Base-by-base conservation (phyloP, 2,888 invertebrate species). In the Crematogaster levior region DNA sequence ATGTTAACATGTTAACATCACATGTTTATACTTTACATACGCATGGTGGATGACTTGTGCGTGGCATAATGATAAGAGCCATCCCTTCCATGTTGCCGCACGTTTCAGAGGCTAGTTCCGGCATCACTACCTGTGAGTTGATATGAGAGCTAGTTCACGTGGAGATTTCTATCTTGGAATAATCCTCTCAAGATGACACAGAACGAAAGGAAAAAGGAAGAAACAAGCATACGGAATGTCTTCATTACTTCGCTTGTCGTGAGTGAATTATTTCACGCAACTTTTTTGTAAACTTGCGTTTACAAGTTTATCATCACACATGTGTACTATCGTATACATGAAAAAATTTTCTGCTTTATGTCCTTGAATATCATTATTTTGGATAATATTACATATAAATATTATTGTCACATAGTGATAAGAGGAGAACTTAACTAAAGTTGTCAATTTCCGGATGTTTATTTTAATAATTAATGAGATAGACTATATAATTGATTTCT, bases 201-300 rank as follows among this genome's bases (percentile, higher is more conserved):
- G 37, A 5, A 21, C 21, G 40, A 40, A 21, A 24, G 60, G 27
- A 43, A 53, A 27, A 15, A n/a, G 0, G 34, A 73, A 40, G 6
- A 3, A 21, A 27, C 43, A 2, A n/a, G 61, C 34, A 18, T 40
- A n/a, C 89, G 40, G 37, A 86, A 82, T 79, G 30, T 85, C 34
- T 89, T 91, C 34, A 15, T 90, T 58, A 74, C 87, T 1, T 87
- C 91, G 6, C 79, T 92, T 53, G 84, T 92, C 70, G 92, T 92
- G 79, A 91, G 91, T 84, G 34, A 75, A 21, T 30, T 51, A 9
- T 3, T 73, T 6, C 3, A 15, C 0, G 5, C 0, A 40, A 46
- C 10, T 53, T 24, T 34, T 34, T 5, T 6, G 34, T 6, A 34
- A 40, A 46, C 15, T 53, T 27, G 5, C n/a, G 48, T 27, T 43